phyloP scores from a whole-genome alignment of 2,888 invertebrate genomes.

The Catocala sponsa region DNA sequence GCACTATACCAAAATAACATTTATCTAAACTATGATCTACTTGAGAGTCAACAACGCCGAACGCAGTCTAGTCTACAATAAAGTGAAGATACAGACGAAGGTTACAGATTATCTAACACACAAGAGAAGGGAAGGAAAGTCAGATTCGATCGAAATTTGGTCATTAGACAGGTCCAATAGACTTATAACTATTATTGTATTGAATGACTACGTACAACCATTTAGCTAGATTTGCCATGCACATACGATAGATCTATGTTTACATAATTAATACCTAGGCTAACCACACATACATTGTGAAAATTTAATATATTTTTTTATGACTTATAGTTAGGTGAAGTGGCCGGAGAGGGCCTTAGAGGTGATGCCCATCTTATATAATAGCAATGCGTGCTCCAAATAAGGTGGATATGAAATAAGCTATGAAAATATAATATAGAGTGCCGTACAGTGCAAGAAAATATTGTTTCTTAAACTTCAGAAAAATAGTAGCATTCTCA shows the following conservation, averaged over 20 bases:
- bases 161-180: conserved; percentile 53
- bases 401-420: conserved; percentile 69
- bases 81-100: conserved; percentile 71
- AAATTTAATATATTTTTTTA: conserved; percentile 62
- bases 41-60: conserved; percentile 86
- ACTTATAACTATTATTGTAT: conserved; percentile 82
- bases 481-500: conserved; percentile 82
- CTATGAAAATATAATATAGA: conserved; percentile 84
- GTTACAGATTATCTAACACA: conserved; percentile 62
- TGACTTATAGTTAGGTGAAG: conserved; percentile 68
- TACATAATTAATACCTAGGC: conserved; percentile 72
- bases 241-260: conserved; percentile 75
- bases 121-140: conserved; percentile 51
- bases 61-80: conserved; percentile 72
- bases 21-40: conserved; percentile 76
- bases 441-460: conserved; percentile 81
- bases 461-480: conserved; percentile 78
- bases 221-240: conserved; percentile 85
- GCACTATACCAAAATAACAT: conserved; percentile 83
- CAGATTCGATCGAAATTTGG: conserved; percentile 53
- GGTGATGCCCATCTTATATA: conserved; percentile 68
- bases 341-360: conserved; percentile 70
- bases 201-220: conserved; percentile 84
- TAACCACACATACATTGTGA: conserved; percentile 83
- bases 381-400: conserved; percentile 77